Base-by-base conservation (phyloP, 2,888 invertebrate species). In the Tenthredo distinguenda region DNA sequence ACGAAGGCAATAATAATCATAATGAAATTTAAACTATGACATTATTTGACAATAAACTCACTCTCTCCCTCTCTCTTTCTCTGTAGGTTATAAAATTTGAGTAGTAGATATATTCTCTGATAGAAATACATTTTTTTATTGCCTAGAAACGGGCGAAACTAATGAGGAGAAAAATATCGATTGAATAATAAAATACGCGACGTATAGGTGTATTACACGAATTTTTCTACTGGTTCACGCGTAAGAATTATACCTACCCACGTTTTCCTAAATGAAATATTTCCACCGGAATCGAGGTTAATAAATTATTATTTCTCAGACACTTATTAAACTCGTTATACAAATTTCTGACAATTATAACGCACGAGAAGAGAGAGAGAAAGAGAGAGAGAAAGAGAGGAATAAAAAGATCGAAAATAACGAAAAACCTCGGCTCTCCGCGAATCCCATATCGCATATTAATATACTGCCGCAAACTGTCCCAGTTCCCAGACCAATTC, bases 401-500 rank as follows among this genome's bases (percentile, higher is more conserved):
- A 31, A 31, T 15, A 68, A 34, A 21, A 55, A n/a, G 55, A n/a
- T 55, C n/a, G 7, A n/a, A n/a, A n/a, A n/a, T 50, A 18, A n/a
- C n/a, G 55, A n/a, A 55, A n/a, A 55, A 55, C n/a, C 1, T 55
- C n/a, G 31, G 10, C 68, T 34, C 26, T 7, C 12, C 68, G 31
- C 26, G 68, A 68, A 31, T 68, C 68, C 31, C 68, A 68, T 31
- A 68, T 68, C 31, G 31, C 31, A 68, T 68, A 68, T 68, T 31
- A 68, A 31, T 68, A 21, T 34, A 68, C 15, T 12, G 15, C 68
- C 68, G 31, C 68, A 68, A 68, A 68, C 68, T 31, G 68, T 34
- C 68, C 26, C 31, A 68, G 68, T 68, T 65, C 65, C 31, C 68
- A 68, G 68, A 68, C 15, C 68, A 68, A 68, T 68, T 68, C 18